phyloP scores from a whole-genome alignment of 2,113 vertebrate species.

The Athene noctua region DNA sequence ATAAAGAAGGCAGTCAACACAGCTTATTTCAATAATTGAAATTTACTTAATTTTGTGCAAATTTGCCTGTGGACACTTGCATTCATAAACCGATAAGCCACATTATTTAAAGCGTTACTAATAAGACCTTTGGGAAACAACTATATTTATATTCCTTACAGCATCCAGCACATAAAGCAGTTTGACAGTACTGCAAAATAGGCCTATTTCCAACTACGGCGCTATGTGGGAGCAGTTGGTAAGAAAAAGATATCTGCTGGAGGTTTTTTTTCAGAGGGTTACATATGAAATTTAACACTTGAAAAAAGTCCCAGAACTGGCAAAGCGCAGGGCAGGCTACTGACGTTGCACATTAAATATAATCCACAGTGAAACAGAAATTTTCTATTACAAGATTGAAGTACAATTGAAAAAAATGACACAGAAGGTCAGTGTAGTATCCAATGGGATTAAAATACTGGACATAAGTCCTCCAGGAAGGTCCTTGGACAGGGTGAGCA shows the following conservation, averaged over 20 bases:
- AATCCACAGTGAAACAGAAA: background rate
- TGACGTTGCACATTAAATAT: background rate
- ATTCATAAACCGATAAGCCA: background rate
- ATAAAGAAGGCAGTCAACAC: background rate
- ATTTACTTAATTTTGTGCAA: background rate
- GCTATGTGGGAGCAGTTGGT: conserved; percentile 12
- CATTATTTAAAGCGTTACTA: background rate
- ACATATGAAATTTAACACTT: background rate
- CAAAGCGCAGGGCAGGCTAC: background rate
- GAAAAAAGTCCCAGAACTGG: background rate
- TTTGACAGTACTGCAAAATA: conserved; percentile 17
- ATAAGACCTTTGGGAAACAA: conserved; percentile 16
- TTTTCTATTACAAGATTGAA: background rate
- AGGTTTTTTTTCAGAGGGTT: background rate
- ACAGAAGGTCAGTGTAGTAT: background rate
- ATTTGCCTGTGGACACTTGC: background rate
- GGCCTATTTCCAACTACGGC: conserved; percentile 7
- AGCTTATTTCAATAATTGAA: background rate
- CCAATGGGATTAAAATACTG: background rate
- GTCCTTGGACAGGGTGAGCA: background rate
- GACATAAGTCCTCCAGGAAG: background rate
- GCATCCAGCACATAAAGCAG: conserved; percentile 19
- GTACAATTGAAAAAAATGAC: background rate
- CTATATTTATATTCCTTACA: conserved; percentile 24
- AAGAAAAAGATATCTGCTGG: background rate